Evolutionary conservation across 2,113 vertebrate genomes (phyloP).

Genomic region (Phalacrocorax brasilianus): DNA sequence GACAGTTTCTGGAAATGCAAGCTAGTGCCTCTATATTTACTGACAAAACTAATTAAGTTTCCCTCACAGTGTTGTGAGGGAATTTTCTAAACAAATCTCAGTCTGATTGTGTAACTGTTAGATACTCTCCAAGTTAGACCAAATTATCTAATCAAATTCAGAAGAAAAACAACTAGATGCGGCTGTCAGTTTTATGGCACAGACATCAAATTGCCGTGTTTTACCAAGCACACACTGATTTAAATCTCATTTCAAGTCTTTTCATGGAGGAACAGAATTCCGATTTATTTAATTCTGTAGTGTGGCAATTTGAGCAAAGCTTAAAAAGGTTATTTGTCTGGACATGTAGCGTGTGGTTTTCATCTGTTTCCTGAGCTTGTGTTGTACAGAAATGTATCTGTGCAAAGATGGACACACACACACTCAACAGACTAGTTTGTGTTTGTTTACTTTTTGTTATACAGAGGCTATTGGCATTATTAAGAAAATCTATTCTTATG

Average conservation of each 20-base stretch:
- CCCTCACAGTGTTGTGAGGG: not conserved
- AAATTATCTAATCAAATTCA: slow-evolving; percentile 15
- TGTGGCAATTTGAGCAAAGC: not conserved
- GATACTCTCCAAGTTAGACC: not conserved
- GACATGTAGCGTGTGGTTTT: not conserved
- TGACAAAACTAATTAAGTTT: slow-evolving; percentile 43
- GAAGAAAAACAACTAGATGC: not conserved
- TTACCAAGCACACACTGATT: not conserved
- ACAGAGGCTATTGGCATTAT: not conserved
- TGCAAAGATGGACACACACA: not conserved
- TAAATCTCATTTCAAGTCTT: slow-evolving; percentile 12
- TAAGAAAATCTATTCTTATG: slow-evolving; percentile 9
- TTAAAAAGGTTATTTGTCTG: slow-evolving; percentile 1
- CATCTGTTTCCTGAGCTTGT: not conserved
- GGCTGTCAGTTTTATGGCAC: not conserved
- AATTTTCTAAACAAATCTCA: slow-evolving; percentile 14
- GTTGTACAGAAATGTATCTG: not conserved
- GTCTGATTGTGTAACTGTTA: not conserved
- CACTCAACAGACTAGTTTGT: not conserved
- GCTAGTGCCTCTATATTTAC: slow-evolving; percentile 6
- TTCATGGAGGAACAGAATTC: slow-evolving; percentile 16
- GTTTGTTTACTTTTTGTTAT: not conserved
- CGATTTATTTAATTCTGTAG: slow-evolving; percentile 2
- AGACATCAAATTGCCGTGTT: not conserved
- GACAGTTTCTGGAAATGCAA: slow-evolving; percentile 25